Evolutionary conservation across 2,113 vertebrate genomes (phyloP), one percentile per base, ranked within the genome.

Genomic region (Osmerus mordax): DNA sequence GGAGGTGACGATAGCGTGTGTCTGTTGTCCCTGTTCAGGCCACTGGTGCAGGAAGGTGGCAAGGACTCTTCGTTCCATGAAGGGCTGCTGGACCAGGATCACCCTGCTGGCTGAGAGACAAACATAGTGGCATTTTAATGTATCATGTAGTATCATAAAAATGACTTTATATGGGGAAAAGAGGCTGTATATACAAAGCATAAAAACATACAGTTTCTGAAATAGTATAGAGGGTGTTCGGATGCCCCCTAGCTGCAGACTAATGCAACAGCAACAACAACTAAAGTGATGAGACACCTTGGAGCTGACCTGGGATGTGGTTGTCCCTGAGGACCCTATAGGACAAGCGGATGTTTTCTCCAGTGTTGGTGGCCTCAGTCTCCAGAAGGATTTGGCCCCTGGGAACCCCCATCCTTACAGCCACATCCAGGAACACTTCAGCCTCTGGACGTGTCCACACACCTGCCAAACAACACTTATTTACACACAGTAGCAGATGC

Each of bases 341-440:
- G 47, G 74, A 81, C 59, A 83, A 81, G 64, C 67, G 25, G n/a
- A 85, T 77, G 67, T 85, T 85, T 70, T 85, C 81, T n/a, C 81
- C 83, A 3, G 83, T 83, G 68, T 85, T 83, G 18, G 78, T 85
- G 65, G 81, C 81, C 7, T 74, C 72, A 3, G 32, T 85, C 70
- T 85, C 83, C 52, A 85, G 76, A 14, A 83, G 53, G 47, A 85
- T 83, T 65, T n/a, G 77, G 14, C 67, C 65, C 28, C 68, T 70
- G 14, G 83, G 81, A 13, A 85, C 78, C 4, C 81, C 83, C 74
- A 81, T 77, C 21, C 60, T 69, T 59, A 75, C 21, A 13, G 81
- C 83, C 12, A 77, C 75, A 28, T 83, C 81, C 59, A 72, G 59
- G 69, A 85, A 85, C 25, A 83, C 67, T 18, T 81, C 76, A 7